Evolutionary conservation across 2,888 invertebrate species (phyloP), one percentile per base, ranked within the genome.

Genomic region (Nomada lathburiana): DNA sequence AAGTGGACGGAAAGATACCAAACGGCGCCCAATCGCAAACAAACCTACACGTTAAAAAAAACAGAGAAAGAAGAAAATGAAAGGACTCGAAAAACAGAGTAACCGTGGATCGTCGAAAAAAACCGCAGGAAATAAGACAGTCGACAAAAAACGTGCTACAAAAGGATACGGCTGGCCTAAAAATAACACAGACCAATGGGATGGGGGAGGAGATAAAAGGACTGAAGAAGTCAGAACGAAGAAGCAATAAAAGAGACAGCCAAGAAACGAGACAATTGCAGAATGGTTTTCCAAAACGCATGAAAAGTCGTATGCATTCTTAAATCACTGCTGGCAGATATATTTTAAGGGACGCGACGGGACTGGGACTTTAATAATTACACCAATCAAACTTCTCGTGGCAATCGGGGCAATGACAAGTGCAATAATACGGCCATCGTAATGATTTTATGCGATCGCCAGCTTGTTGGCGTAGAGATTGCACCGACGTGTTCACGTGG

Each of bases 331-430:
- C 1, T 10, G 7, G 20, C 9, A 16, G 29, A 64, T 20, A 60
- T 57, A 72, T 62, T 60, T 70, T 60, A 65, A 52, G 53, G 18
- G 53, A 60, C 69, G 44, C 52, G 44, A 55, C 26, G 36, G 0
- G 7, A 36, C 36, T 50, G 52, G 50, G 65, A 29, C 71, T 57
- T 70, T 67, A 68, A 77, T 85, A 76, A 82, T 81, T 83, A 78
- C 23, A 57, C 69, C 68, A 65, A 85, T 57, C 59, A 11, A 75
- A 85, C 57, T 83, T 67, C 44, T 44, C 23, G 29, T n/a, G 76
- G 11, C 42, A 72, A 52, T 81, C 55, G 16, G 5, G 2, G 18
- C 11, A 10, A 65, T 9, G 44, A 60, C 26, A 23, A 36, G 13
- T 29, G 60, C 71, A 73, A 75, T 80, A 82, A 75, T n/a, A 65